phyloP scores from a whole-genome alignment of 2,888 invertebrate species.

The Troilus luridus region DNA sequence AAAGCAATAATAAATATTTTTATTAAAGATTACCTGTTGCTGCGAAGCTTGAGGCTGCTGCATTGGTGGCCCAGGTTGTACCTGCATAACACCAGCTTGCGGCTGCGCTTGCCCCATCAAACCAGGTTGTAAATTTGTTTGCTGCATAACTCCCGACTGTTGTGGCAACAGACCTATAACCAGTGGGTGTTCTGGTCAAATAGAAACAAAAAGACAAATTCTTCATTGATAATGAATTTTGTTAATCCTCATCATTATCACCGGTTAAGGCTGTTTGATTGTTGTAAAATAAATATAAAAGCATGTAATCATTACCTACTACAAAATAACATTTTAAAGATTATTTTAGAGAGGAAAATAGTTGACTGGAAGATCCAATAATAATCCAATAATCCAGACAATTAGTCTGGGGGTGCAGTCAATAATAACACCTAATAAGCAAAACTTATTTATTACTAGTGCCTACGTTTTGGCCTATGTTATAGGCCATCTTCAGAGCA shows the following conservation, averaged over 20 bases:
- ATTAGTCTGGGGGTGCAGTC: no score
- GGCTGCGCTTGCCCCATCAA: slow-evolving; percentile 14
- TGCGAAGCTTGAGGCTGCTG: slow-evolving; percentile 49
- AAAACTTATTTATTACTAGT: no score
- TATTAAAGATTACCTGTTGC: slow-evolving; percentile 44
- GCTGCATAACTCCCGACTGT: slow-evolving; percentile 52
- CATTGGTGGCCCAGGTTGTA: slow-evolving; percentile 4
- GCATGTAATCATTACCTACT: no score
- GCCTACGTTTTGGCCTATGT: no score
- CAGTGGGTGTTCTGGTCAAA: slow-evolving; percentile 26
- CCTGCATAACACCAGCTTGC: slow-evolving; percentile 42
- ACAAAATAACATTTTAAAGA: no score
- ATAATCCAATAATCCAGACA: no score
- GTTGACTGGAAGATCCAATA: no score
- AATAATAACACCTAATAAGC: no score
- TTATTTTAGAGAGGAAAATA: no score
- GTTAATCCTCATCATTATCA: not conserved
- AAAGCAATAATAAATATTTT: not conserved
- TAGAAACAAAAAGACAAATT: slow-evolving; percentile 9
- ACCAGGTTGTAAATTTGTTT: slow-evolving; percentile 9
- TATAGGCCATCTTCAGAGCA: no score
- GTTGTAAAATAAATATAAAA: no score
- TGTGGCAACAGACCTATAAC: slow-evolving; percentile 50
- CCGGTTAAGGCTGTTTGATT: not conserved
- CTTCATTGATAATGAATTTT: not conserved